Evolutionary conservation across 2,113 vertebrate species (phyloP), one percentile per base, ranked within the genome.

Genomic region (Seriola dumerili): DNA sequence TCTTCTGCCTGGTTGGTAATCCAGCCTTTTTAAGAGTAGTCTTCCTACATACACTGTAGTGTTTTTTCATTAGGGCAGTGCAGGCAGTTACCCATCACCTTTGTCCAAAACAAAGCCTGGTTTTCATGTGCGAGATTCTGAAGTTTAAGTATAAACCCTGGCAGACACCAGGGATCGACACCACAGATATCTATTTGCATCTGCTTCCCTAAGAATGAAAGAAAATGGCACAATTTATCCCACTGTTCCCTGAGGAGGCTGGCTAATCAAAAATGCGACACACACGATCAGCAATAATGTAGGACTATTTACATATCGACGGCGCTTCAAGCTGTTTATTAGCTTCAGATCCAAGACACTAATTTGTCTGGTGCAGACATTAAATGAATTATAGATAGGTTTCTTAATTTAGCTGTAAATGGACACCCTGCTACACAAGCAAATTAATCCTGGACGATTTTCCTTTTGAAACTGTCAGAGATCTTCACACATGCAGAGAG

Each of bases 281-380:
- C 81, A 84, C 70, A 5, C 78, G 36, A 59, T 76, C 73, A 80
- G 77, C 62, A 81, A 13, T 76, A 81, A 86, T 76, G 75, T 63
- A 72, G 57, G 46, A 59, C 62, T 69, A 66, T 65, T 72, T 79
- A 80, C 19, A 71, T 75, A 87, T 84, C 10, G 29, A 78, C 5
- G 46, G 29, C 0, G 73, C 80, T 81, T 86, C 86, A 62, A 75
- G 76, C 66, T 92, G 73, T 86, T 86, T 92, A 85, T 86, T 80
- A 81, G 59, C 76, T 62, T 52, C 12, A 6, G 21, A 74, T 78
- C 59, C 21, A 64, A 89, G 58, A 77, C 78, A 75, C 32, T 87
- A 72, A 87, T 89, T 89, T 91, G 77, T 77, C 69, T 84, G 76
- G 14, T 10, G 12, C 61, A 70, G 88, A 65, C 61, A 13, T 74